Percentiles rank a stretch among this genome's conserved stretches.
These are phyloP conservation scores for Araneus ventricosus DNA, from an alignment of 1,140 invertebrate species.

Conservation along the genomic window DNA sequence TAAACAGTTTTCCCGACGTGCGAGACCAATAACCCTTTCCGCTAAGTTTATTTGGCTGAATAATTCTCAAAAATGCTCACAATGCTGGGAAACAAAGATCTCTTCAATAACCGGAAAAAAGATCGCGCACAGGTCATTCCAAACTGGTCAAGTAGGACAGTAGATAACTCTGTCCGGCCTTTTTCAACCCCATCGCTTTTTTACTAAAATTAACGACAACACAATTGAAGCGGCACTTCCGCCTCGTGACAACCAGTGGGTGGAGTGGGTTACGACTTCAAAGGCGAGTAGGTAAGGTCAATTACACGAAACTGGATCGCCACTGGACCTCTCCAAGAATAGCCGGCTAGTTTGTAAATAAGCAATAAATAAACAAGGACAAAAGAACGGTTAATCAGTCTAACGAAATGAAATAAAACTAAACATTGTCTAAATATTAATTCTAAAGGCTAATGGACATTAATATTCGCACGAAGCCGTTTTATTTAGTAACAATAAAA, in stretches of 20 bases:
- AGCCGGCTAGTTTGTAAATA: neutral
- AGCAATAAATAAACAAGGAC: no score
- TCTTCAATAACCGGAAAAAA: neutral
- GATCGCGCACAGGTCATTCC: neutral
- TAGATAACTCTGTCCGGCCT: neutral
- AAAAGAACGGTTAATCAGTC: no score
- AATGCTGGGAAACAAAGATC: neutral
- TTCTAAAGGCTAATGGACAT: no score
- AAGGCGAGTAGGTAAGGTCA: neutral
- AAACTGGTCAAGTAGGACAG: neutral
- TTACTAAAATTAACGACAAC: neutral
- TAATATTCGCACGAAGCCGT: no score
- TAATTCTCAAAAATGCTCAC: neutral
- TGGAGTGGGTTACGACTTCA: neutral
- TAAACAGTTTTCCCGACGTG: no score
- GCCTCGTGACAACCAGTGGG: neutral
- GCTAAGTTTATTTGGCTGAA: no score
- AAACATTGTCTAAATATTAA: no score
- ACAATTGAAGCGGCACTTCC: slow-evolving; percentile 21
- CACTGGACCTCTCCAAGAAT: slow-evolving; percentile 28
- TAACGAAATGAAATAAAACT: no score
- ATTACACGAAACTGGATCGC: neutral
- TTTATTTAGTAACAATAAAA: no score
- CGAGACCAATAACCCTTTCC: neutral
- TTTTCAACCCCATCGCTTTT: neutral